Base-by-base conservation (phyloP, 2,888 invertebrate species). In the Incurvaria masculella region DNA sequence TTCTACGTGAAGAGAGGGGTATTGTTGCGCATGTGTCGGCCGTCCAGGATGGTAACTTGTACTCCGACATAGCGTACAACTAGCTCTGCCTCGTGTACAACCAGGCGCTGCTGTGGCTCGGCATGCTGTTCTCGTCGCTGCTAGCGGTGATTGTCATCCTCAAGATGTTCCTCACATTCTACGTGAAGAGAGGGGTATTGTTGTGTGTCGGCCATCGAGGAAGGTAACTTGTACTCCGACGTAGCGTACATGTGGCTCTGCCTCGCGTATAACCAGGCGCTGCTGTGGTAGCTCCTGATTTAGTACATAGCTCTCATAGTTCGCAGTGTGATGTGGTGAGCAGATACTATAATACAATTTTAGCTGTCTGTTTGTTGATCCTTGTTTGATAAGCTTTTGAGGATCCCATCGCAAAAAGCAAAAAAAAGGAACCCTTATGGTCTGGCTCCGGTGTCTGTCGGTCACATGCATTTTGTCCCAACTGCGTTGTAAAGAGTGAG, bases 51-150 rank as follows among this genome's bases (percentile, higher is more conserved):
- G 72, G 75, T 74, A 44, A 16, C 16, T 83, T 88, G 1, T 85
- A 88, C 65, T 91, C 92, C 69, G 84, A 89, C 65, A 86, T 91
- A 47, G 87, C 89, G 1, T 81, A 84, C 59, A 87, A 88, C 64
- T 89, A 90, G 0, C 74, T 91, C 44, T 86, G 88, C 46, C 73
- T 92, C 40, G 86, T 91, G 53, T 91, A 90, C 76, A 89, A 88
- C 65, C 91, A 92, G 65, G 84, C 85, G 0, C 69, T 91, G 44
- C 80, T 90, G 52, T 91, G 91, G 90, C 72, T 88, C 52, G 91
- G 89, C 5, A 72, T 86, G 57, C 81, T 87, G 58, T 90, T 88
- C 71, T 82, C 86, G 45, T 92, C 92, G 0, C 64, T 87, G 50
- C 68, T 91, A 54, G 81, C 85, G 6, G 62, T 83, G 4, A 72